Evolutionary conservation across 1,140 invertebrate species (phyloP).

Genomic region (Lasioglossum baleicum): DNA sequence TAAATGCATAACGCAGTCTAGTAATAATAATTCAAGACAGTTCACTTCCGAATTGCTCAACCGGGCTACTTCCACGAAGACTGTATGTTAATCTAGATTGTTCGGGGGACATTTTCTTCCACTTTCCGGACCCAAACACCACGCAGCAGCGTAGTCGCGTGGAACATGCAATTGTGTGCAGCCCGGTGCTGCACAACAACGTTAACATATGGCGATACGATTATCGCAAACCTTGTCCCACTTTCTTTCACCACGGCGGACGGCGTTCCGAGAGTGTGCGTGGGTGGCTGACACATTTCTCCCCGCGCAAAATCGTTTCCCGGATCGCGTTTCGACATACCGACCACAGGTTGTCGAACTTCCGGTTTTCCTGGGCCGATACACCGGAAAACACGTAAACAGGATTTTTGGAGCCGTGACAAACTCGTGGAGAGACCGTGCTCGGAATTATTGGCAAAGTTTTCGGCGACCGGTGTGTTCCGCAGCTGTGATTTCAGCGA

Average conservation of each 20-base stretch:
- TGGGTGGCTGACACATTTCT: slow-evolving; percentile 37
- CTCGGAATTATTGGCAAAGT: background rate
- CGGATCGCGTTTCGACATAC: background rate
- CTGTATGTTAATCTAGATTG: too few species aligned
- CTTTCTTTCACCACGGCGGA: slow-evolving; percentile 25
- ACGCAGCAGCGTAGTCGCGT: background rate
- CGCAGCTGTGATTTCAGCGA: too few species aligned
- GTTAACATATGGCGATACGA: slow-evolving; percentile 47
- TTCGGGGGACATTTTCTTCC: too few species aligned
- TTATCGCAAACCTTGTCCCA: slow-evolving; percentile 61
- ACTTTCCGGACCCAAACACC: background rate
- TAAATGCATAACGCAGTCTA: too few species aligned
- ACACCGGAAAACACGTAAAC: background rate
- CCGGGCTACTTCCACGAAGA: too few species aligned
- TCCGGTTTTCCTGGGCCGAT: background rate
- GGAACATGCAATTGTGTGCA: slow-evolving; percentile 23
- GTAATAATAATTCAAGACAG: too few species aligned
- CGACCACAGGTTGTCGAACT: slow-evolving; percentile 11
- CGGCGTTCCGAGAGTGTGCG: background rate
- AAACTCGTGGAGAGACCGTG: background rate
- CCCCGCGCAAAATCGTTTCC: slow-evolving; percentile 21
- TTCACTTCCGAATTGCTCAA: too few species aligned
- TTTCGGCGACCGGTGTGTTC: background rate
- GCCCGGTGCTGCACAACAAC: slow-evolving; percentile 22
- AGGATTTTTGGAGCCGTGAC: background rate